phyloP scores from a whole-genome alignment of 2,113 vertebrate species.

The Hipposideros armiger region DNA sequence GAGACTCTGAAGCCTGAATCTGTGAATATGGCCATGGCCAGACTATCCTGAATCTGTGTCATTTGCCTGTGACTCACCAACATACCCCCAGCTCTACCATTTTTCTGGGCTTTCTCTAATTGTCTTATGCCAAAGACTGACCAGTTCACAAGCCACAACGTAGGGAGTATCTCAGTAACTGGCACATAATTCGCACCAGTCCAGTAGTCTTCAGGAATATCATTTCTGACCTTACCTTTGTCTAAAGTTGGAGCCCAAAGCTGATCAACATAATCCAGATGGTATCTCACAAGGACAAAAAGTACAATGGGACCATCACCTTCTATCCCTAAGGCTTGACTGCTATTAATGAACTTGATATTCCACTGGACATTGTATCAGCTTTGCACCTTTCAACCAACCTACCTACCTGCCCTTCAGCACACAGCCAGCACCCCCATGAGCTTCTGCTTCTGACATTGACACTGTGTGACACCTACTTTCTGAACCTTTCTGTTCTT shows the following conservation, averaged over 20 bases:
- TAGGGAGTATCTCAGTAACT: not conserved
- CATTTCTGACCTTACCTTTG: not conserved
- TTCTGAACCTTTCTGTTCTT: not conserved
- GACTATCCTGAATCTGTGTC: not conserved
- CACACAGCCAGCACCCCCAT: too few relatives aligned
- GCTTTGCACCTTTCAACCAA: not conserved
- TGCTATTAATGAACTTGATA: not conserved
- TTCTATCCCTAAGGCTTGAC: rapidly evolving
- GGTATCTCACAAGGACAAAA: not conserved
- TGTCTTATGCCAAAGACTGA: not conserved
- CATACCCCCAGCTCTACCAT: too few relatives aligned
- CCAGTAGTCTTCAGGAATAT: not conserved
- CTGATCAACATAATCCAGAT: not conserved
- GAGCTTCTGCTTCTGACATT: not conserved
- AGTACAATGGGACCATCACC: too few relatives aligned
- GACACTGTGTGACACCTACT: not conserved
- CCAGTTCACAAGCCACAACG: not conserved
- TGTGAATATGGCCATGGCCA: not conserved
- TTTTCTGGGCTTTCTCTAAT: not conserved
- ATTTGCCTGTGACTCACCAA: not conserved
- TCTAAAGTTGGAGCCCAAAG: not conserved
- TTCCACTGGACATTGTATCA: not conserved
- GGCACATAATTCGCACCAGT: not conserved
- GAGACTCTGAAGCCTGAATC: not conserved
- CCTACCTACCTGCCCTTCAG: too few relatives aligned